Base-by-base conservation (phyloP, 2,113 vertebrate species). In the Vanacampus margaritifer region DNA sequence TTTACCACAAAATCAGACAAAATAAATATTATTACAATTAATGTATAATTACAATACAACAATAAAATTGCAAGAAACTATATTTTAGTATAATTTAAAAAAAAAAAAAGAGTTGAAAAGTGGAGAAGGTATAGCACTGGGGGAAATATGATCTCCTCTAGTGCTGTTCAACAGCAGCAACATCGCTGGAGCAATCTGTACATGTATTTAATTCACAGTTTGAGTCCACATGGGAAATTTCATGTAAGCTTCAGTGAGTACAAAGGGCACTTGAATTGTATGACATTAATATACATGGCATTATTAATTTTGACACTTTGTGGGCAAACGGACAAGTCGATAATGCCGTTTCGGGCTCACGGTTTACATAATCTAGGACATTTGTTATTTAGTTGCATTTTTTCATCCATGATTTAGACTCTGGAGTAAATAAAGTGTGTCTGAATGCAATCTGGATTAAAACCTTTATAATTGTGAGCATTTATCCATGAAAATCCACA, bases 361-460 rank as follows among this genome's bases (percentile, higher is more conserved):
- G 5, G 12, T 75, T 65, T 37, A 48, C 66, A 78, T 78, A n/a
- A 83, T 87, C 80, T 74, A 54, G 79, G 69, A n/a, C 72, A 64
- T 84, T 82, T 82, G 75, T 85, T 76, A 70, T 62, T 66, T 65
- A 61, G 56, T 24, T 13, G 10, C 14, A 23, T 65, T 57, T 66
- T 39, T 57, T 58, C 32, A 78, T 74, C 71, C 65, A 63, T 14
- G 64, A 81, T 80, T 88, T 81, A 68, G 50, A 64, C 81, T 75
- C 61, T 65, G 45, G 85, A 86, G 85, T 86, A 86, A 90, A 88
- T 81, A 39, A 39, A 41, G 16, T 17, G 80, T 84, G 74, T 84
- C 75, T 78, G 79, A 77, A 79, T 82, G 73, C 79, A 87, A 86
- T 87, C 85, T 84, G 88, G 88, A 88, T 89, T 88, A 88, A 88